Conservation (phyloP, 2,888 invertebrate genomes). For the Hololepta plana region DNA sequence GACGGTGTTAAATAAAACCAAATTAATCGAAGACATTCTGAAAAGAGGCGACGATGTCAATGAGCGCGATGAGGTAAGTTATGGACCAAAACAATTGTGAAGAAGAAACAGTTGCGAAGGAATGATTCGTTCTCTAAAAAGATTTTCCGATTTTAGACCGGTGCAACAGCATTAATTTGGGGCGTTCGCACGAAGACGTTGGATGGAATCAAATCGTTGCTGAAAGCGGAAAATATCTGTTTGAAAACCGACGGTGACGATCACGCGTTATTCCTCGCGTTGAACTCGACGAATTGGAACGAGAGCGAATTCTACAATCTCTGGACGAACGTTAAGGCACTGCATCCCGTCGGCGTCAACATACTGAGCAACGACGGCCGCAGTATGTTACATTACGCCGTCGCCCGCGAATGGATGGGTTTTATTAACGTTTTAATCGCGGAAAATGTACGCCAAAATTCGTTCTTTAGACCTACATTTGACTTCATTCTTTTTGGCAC, state of each 20-base stretch:
- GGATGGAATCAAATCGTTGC: conserved; percentile 22
- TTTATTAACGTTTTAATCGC: conserved; percentile 18
- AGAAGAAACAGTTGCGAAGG: too few species aligned
- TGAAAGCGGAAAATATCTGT: conserved; percentile 22
- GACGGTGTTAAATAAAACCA: conserved; percentile 21
- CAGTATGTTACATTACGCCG: conserved; percentile 24
- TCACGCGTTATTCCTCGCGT: conserved; percentile 21
- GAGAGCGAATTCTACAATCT: conserved; percentile 23
- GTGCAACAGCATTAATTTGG: conserved; percentile 24
- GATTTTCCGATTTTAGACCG: conserved; percentile 15
- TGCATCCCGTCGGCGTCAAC: conserved; percentile 17
- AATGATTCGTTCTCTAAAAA: too few species aligned
- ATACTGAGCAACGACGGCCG: conserved; percentile 22
- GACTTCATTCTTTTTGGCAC: background rate
- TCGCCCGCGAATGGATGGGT: conserved; percentile 23
- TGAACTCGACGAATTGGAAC: conserved; percentile 24
- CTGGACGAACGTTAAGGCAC: conserved; percentile 20
- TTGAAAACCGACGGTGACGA: conserved; percentile 19
- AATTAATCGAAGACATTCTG: conserved; percentile 18
- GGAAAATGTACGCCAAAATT: conserved; percentile 16
- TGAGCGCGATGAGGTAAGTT: conserved; percentile 17
- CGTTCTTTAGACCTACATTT: too few species aligned
- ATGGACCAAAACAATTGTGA: background rate
- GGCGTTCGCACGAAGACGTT: conserved; percentile 23
- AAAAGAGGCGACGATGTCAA: conserved; percentile 20